A percentile compares a stretch with the other conserved stretches of the same genome.
These are phyloP conservation scores for Coleophora deauratella DNA, from an alignment of 2,888 invertebrate genomes.

Conservation along the genomic window DNA sequence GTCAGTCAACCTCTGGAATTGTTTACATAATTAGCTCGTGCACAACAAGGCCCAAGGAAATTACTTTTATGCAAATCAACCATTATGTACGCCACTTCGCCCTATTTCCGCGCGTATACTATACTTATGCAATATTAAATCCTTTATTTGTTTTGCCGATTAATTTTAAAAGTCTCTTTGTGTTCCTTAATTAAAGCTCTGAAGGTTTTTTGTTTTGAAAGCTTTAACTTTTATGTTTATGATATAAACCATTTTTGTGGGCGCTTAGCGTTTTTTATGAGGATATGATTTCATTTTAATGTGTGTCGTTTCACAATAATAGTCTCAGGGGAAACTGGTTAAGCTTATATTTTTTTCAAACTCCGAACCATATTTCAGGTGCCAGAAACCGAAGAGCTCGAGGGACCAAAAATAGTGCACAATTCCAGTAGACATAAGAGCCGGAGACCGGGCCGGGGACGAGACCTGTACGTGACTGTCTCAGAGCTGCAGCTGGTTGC, in stretches of 20 bases:
- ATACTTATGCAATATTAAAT: slow-evolving; percentile 7
- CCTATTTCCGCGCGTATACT: neutral
- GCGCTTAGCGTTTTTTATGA: too few species aligned
- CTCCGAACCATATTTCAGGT: slow-evolving; percentile 19
- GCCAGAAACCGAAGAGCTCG: slow-evolving; percentile 24
- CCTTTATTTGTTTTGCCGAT: slow-evolving; percentile 10
- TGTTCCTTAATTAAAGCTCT: too few species aligned
- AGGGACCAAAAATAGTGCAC: slow-evolving; percentile 38
- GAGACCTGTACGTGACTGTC: slow-evolving; percentile 80
- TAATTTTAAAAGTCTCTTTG: slow-evolving; percentile 3
- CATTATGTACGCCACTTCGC: slow-evolving; percentile 27
- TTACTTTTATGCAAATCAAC: slow-evolving; percentile 54
- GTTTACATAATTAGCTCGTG: slow-evolving; percentile 7
- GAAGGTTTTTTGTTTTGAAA: too few species aligned
- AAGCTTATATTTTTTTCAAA: too few species aligned
- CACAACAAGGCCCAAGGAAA: slow-evolving; percentile 32
- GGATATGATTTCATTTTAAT: too few species aligned
- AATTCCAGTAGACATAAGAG: slow-evolving; percentile 51
- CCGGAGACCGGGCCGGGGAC: slow-evolving; percentile 65
- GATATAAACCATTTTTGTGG: too few species aligned
- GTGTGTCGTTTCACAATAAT: too few species aligned
- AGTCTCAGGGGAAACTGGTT: too few species aligned
- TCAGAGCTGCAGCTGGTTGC: slow-evolving; percentile 81
- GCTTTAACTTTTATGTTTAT: too few species aligned
- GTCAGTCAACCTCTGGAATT: neutral